These are phyloP conservation scores for Conopomorpha cramerella DNA, from an alignment of 1,140 invertebrate genomes.

Conservation along the genomic window DNA sequence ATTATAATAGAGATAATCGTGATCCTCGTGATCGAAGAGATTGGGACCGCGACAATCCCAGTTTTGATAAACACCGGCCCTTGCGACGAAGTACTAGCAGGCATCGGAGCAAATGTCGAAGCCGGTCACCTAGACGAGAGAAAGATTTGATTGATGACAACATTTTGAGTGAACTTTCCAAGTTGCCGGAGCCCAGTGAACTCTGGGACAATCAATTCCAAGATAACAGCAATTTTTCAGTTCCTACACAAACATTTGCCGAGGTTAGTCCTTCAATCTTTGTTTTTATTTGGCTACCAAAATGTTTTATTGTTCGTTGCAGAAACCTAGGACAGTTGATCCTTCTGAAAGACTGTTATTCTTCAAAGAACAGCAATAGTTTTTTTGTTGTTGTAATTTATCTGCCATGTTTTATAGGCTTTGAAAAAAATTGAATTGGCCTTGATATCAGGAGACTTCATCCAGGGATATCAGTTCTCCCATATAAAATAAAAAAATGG, in stretches of 20 bases:
- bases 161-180: conserved; percentile 40
- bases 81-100: conserved; percentile 20
- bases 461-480: no score
- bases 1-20: not conserved
- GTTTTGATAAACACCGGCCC: conserved; percentile 12
- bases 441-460: no score
- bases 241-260: conserved; percentile 12
- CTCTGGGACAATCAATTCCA: conserved; percentile 42
- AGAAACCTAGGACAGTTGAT: no score
- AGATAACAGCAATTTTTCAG: conserved; percentile 11
- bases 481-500: no score
- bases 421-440: no score
- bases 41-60: conserved; percentile 11
- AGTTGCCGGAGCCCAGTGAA: conserved; percentile 39
- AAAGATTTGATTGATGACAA: conserved; percentile 45
- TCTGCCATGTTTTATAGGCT: no score
- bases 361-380: no score
- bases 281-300: no score
- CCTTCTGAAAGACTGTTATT: no score
- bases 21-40: conserved; percentile 2
- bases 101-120: conserved; percentile 11
- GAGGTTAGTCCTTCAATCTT: no score
- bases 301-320: no score
- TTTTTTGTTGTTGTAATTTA: no score
- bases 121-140: conserved; percentile 21